Conservation (phyloP, 2,113 vertebrate species). For the Grammomys dolichurus region DNA sequence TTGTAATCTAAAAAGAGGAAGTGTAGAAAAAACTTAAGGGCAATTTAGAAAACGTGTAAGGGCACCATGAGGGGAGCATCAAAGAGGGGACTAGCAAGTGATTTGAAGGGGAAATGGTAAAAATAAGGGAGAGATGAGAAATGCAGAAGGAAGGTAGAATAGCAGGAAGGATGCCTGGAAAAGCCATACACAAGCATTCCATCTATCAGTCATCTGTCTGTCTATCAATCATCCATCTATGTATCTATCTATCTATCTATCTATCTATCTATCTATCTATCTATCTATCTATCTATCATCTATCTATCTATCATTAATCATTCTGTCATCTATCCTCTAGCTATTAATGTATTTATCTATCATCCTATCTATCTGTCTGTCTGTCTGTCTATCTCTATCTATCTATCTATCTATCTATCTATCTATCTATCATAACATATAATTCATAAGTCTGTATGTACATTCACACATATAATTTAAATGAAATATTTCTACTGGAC, state of each 20-base stretch:
- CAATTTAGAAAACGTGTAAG: not conserved
- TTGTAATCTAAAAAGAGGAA: not conserved
- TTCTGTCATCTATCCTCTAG: too few species aligned
- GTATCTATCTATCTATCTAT: too few species aligned
- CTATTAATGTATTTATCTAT: too few species aligned
- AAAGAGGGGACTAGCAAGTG: not conserved
- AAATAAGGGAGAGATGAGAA: not conserved
- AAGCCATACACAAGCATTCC: not conserved
- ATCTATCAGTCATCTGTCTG: not conserved
- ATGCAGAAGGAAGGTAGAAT: not conserved
- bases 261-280: not conserved
- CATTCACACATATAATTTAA: not conserved
- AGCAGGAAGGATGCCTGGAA: not conserved
- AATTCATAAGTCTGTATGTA: not conserved
- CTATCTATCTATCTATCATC: not conserved
- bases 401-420: too few species aligned
- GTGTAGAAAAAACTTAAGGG: not conserved
- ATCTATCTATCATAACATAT: not conserved
- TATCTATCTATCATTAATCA: not conserved
- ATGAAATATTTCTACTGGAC: not conserved
- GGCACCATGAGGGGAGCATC: not conserved
- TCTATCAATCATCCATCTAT: too few species aligned
- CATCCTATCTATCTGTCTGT: too few species aligned
- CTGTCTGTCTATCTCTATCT: too few species aligned
- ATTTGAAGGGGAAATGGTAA: not conserved